Conservation (phyloP, 2,888 invertebrate genomes). For the Acanthosepion pharaonis region DNA sequence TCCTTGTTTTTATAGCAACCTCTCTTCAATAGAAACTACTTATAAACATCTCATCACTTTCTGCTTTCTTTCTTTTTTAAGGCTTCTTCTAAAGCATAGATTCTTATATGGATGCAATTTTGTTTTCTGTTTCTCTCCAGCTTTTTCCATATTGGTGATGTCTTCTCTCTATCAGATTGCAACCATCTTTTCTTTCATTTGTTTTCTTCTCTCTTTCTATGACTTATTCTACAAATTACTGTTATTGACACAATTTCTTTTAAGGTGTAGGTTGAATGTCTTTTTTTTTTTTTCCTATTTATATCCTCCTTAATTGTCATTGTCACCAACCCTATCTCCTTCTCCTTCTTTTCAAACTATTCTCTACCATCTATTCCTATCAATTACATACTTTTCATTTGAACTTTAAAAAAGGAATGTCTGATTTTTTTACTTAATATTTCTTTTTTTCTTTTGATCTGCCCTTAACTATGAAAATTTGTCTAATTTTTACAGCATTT, state of each 20-base stretch:
- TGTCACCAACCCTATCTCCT: neutral
- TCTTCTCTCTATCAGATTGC: neutral
- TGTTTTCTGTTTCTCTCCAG: neutral
- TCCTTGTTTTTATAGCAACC: no score
- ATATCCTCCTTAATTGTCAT: neutral
- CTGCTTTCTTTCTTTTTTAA: no score
- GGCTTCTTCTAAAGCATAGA: neutral
- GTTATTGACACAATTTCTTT: neutral
- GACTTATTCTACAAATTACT: neutral
- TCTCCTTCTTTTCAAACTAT: neutral
- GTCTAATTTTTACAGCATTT: neutral
- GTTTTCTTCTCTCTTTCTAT: neutral
- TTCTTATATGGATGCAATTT: neutral
- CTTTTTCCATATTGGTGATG: neutral
- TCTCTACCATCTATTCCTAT: neutral
- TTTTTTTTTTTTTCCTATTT: neutral
- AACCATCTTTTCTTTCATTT: neutral
- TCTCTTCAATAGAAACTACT: no score
- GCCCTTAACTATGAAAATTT: neutral
- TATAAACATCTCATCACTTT: no score
- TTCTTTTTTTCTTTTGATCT: neutral
- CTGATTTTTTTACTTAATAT: neutral
- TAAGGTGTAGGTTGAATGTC: neutral
- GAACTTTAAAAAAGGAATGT: neutral
- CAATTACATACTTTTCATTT: neutral